Conservation (phyloP, 2,888 invertebrate species). For the Pomacea canaliculata region DNA sequence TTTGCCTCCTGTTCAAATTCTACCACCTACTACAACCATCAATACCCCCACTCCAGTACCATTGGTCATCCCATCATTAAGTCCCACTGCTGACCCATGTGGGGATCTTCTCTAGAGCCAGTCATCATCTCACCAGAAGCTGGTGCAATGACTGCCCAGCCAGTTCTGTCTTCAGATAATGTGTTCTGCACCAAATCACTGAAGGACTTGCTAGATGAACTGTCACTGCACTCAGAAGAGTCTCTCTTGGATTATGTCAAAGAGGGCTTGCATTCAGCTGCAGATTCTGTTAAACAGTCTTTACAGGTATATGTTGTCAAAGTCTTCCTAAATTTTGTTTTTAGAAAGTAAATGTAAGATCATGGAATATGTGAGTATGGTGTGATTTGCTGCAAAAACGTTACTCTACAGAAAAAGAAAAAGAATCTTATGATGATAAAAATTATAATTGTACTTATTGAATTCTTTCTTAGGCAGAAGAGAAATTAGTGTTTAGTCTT, state of each 20-base stretch:
- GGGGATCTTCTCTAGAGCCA: conserved; percentile 7
- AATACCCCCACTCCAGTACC: conserved; percentile 54
- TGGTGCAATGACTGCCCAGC: background rate
- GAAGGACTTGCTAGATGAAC: conserved; percentile 42
- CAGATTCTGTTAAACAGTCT: conserved; percentile 32
- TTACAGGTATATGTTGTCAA: conserved; percentile 30
- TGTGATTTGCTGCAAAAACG: background rate
- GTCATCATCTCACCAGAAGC: conserved; percentile 10
- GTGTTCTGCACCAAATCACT: conserved; percentile 35
- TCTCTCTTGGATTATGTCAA: conserved; percentile 34
- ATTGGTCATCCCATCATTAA: conserved; percentile 48
- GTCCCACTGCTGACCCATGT: conserved; percentile 33
- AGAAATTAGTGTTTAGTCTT: no score
- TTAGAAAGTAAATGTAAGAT: background rate
- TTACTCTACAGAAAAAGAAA: background rate
- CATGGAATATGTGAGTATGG: background rate
- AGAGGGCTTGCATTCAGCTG: conserved; percentile 28
- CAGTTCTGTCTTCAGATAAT: conserved; percentile 21
- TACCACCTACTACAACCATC: conserved; percentile 50
- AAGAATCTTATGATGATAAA: no score
- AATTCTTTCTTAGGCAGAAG: no score
- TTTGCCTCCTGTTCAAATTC: conserved; percentile 43
- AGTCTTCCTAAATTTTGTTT: background rate
- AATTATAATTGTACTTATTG: no score
- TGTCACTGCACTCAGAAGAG: conserved; percentile 39